phyloP scores from a whole-genome alignment of 2,113 vertebrate genomes.

The Thamnophis sirtalis region DNA sequence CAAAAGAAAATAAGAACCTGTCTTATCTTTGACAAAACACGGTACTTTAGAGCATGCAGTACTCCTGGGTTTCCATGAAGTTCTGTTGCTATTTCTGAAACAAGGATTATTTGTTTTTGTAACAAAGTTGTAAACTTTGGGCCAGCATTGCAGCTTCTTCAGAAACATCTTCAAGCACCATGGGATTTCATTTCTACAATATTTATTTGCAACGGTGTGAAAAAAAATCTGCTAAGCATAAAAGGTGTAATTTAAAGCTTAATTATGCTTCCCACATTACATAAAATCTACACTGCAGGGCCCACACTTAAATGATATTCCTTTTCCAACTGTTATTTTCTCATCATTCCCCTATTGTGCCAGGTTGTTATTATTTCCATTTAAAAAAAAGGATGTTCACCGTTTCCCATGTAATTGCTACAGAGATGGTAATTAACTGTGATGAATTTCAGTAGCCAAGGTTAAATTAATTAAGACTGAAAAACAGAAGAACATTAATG shows the following conservation, averaged over 20 bases:
- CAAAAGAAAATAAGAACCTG: too few relatives aligned
- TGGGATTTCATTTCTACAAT: not conserved
- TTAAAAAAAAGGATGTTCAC: constrained; percentile 21
- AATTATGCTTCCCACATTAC: not conserved
- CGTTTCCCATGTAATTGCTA: constrained; percentile 27
- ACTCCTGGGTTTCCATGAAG: not conserved
- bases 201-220: not conserved
- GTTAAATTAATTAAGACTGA: constrained; percentile 52
- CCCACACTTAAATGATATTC: not conserved
- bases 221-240: not conserved
- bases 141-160: not conserved
- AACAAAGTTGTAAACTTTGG: not conserved
- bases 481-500: constrained; percentile 43
- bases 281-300: not conserved
- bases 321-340: constrained; percentile 21
- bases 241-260: not conserved
- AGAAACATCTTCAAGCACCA: not conserved
- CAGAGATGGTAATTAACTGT: constrained; percentile 23
- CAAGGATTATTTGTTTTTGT: not conserved
- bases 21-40: too few relatives aligned
- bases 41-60: not conserved
- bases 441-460: not conserved
- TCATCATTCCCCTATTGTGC: constrained; percentile 3
- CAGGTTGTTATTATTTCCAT: not conserved
- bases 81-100: not conserved